Percentiles rank a stretch among this genome's conserved stretches.
phyloP scores from a whole-genome alignment of 2,113 vertebrate genomes.

The Baryphthengus martii region DNA sequence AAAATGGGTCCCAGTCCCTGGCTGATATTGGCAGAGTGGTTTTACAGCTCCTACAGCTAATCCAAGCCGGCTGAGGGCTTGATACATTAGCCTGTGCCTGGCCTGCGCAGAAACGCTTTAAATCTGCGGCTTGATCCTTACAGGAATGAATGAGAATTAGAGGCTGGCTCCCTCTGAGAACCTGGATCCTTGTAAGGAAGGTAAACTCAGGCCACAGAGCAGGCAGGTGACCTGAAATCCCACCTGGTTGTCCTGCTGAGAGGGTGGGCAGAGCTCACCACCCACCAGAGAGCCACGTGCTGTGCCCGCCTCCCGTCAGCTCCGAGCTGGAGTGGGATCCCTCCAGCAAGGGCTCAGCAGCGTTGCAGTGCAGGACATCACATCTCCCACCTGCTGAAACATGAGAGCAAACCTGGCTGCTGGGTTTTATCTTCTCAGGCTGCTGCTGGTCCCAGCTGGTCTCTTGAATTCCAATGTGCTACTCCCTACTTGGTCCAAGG shows the following conservation, averaged over 20 bases:
- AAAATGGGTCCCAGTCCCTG: not conserved
- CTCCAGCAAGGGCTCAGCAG: not conserved
- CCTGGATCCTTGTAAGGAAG: not conserved
- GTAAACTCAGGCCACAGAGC: not conserved
- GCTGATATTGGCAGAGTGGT: not conserved
- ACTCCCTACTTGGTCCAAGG: not conserved
- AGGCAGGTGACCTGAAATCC: not conserved
- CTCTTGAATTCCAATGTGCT: not conserved
- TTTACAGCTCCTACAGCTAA: slow-evolving; percentile 25
- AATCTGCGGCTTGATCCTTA: slow-evolving; percentile 44
- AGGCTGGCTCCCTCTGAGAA: not conserved
- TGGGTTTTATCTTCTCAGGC: not conserved
- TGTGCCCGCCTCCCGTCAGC: not conserved
- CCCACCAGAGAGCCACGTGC: not conserved
- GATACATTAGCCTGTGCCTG: not conserved
- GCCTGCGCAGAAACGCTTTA: not conserved
- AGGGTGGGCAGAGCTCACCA: not conserved
- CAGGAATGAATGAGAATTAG: slow-evolving; percentile 17
- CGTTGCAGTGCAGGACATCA: not conserved
- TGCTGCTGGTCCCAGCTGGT: not conserved
- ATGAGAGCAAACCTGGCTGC: not conserved
- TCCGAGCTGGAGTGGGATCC: rapidly evolving
- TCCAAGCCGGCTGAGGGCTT: slow-evolving; percentile 1
- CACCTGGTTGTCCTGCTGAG: not conserved
- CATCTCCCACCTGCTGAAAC: not conserved